phyloP scores from a whole-genome alignment of 2,113 vertebrate genomes.

The Protobothrops mucrosquamatus region DNA sequence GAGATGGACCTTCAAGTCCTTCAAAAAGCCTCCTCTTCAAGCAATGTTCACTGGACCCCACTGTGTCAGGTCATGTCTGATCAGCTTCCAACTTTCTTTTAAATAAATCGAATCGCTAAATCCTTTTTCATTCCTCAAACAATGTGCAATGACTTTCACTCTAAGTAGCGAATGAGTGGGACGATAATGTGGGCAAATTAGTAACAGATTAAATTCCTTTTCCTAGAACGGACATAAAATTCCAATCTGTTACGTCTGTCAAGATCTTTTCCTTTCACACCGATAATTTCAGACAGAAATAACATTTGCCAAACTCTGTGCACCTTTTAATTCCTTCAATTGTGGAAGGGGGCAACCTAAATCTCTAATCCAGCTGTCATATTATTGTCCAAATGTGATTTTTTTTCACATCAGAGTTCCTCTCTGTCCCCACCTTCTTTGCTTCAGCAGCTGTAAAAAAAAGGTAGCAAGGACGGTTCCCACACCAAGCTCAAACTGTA shows the following conservation, averaged over 20 bases:
- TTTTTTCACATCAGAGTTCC: not conserved
- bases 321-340: not conserved
- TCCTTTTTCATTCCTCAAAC: not conserved
- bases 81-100: not conserved
- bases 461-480: not conserved
- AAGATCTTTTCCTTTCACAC: not conserved
- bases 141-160: not conserved
- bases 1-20: not conserved
- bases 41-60: not conserved
- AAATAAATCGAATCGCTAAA: not conserved
- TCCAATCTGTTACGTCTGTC: not conserved
- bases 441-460: not conserved
- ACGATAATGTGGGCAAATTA: not conserved
- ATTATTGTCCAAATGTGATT: not conserved
- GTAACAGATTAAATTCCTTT: not conserved
- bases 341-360: not conserved
- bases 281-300: not conserved
- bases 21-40: not conserved
- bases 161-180: not conserved
- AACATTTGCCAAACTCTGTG: not conserved
- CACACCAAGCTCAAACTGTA: slow-evolving; percentile 3
- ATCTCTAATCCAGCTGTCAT: not conserved
- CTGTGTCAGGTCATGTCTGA: not conserved
- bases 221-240: not conserved
- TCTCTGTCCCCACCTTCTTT: not conserved